Conservation (phyloP, 2,113 vertebrate species). For the Alaudala cheleensis region DNA sequence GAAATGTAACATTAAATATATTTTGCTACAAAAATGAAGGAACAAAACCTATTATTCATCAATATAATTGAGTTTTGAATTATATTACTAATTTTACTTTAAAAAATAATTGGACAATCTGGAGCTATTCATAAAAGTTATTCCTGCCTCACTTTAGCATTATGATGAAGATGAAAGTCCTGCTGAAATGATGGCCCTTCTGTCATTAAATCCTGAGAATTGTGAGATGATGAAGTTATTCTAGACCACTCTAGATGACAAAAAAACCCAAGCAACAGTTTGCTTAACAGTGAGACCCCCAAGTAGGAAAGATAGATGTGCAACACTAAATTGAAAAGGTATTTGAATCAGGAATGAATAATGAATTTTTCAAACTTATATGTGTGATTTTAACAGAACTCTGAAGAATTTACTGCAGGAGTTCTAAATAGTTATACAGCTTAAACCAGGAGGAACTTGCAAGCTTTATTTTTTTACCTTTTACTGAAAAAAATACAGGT, state of each 20-base stretch:
- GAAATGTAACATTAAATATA: neutral
- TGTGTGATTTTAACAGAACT: neutral
- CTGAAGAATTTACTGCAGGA: neutral
- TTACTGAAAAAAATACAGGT: neutral
- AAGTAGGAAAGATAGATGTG: neutral
- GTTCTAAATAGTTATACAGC: neutral
- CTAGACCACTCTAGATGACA: neutral
- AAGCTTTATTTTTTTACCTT: neutral
- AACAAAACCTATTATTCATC: neutral
- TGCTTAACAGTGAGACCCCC: neutral
- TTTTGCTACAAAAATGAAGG: neutral
- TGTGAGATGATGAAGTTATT: neutral
- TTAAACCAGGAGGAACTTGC: neutral
- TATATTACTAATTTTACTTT: neutral
- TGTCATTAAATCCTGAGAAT: neutral
- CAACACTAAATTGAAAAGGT: neutral
- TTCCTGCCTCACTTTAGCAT: neutral
- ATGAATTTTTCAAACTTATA: neutral
- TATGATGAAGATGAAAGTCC: neutral
- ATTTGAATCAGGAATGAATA: neutral
- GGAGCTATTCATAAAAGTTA: neutral
- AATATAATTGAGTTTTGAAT: neutral
- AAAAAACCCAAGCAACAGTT: neutral
- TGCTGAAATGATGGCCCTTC: neutral
- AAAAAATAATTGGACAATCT: neutral